A percentile compares a stretch with the other conserved stretches of the same genome.
phyloP scores from a whole-genome alignment of 1,140 invertebrate genomes.

The Lordiphosa stackelbergi region DNA sequence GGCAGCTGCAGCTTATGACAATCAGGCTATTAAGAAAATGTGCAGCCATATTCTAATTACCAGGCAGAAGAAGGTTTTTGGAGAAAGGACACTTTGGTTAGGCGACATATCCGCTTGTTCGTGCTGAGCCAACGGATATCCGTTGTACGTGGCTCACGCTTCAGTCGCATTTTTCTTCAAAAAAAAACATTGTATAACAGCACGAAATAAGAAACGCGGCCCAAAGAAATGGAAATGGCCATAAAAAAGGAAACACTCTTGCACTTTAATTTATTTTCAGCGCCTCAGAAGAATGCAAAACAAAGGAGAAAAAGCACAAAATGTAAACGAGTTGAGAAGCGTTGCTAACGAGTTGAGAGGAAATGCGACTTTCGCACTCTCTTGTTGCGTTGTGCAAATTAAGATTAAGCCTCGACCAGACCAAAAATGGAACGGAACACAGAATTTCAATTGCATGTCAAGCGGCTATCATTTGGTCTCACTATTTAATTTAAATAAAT shows the following conservation, averaged over 20 bases:
- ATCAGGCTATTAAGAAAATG: slow-evolving; percentile 32
- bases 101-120: slow-evolving; percentile 60
- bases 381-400: background rate
- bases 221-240: slow-evolving; percentile 27
- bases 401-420: background rate
- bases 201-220: slow-evolving; percentile 46
- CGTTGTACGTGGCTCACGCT: slow-evolving; percentile 60
- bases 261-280: slow-evolving; percentile 70
- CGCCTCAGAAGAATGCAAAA: slow-evolving; percentile 52
- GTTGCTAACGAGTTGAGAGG: slow-evolving; percentile 10
- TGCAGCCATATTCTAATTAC: slow-evolving; percentile 28
- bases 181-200: slow-evolving; percentile 52
- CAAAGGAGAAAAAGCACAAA: slow-evolving; percentile 3
- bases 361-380: slow-evolving; percentile 20
- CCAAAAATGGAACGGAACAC: background rate
- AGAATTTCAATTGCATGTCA: slow-evolving; percentile 44
- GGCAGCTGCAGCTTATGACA: slow-evolving; percentile 24
- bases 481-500: slow-evolving; percentile 67
- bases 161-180: slow-evolving; percentile 58
- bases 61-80: slow-evolving; percentile 47
- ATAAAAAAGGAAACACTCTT: slow-evolving; percentile 67
- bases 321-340: background rate
- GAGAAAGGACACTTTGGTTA: slow-evolving; percentile 10
- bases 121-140: slow-evolving; percentile 48
- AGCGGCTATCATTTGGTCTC: slow-evolving; percentile 45